Evolutionary conservation across 2,888 invertebrate species (phyloP).

Genomic region (Palloptera scutellata): DNA sequence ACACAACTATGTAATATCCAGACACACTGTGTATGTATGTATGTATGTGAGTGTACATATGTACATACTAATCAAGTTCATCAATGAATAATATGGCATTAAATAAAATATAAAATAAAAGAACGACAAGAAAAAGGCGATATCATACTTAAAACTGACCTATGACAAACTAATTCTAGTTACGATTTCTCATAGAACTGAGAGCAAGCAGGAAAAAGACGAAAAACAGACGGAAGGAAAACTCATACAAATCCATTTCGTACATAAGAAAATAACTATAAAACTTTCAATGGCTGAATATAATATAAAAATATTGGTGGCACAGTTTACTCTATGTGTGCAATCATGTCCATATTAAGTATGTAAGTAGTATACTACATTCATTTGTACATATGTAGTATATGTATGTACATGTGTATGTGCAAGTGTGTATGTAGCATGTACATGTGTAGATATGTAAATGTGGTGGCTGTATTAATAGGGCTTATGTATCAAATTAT

Average conservation of each 20-base stretch:
- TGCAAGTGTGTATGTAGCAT: not conserved
- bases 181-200: conserved; percentile 24
- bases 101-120: conserved; percentile 26
- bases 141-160: conserved; percentile 41
- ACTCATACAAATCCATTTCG: not conserved
- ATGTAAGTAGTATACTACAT: too few species aligned
- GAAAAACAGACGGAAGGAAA: conserved; percentile 1
- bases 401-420: conserved; percentile 2
- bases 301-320: conserved; percentile 23
- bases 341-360: too few species aligned
- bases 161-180: conserved; percentile 33
- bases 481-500: conserved; percentile 50
- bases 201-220: not conserved
- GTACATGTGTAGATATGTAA: conserved; percentile 30
- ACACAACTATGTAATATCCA: not conserved
- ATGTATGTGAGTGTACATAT: not conserved
- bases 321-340: conserved; percentile 30
- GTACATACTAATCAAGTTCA: conserved; percentile 11
- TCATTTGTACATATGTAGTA: conserved; percentile 7
- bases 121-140: conserved; percentile 8
- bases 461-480: conserved; percentile 46
- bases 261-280: not conserved
- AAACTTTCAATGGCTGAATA: conserved; percentile 21
- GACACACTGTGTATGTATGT: not conserved
- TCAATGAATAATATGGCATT: conserved; percentile 33